A percentile compares a stretch with the other conserved stretches of the same genome.
Evolutionary conservation across 2,797 vertebrate genomes (phyloP).

Genomic region (Brotula barbata): DNA sequence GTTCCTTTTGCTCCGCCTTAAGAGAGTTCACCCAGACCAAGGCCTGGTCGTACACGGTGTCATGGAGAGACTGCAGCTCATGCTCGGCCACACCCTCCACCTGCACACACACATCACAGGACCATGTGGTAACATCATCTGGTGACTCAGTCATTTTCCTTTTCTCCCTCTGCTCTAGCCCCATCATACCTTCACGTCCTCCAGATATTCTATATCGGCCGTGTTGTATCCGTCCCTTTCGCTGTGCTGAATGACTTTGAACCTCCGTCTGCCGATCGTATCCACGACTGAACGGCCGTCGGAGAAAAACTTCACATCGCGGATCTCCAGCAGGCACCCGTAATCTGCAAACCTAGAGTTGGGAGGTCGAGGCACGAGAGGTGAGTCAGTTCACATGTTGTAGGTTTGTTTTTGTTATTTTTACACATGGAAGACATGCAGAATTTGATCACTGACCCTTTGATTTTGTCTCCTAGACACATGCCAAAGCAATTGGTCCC

Average conservation of each 20-base stretch:
- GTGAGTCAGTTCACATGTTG: background rate
- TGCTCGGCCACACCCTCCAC: constrained; percentile 84
- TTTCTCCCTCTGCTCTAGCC: background rate
- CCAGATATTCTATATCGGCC: constrained; percentile 90
- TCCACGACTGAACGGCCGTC: constrained; percentile 91
- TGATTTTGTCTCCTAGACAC: constrained; percentile 88
- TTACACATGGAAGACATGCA: background rate
- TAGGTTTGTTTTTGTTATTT: no score
- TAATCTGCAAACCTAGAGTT: constrained; percentile 82
- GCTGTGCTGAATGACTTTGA: constrained; percentile 86
- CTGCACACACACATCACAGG: constrained; percentile 71
- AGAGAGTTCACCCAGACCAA: constrained; percentile 90
- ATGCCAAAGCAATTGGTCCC: constrained; percentile 93
- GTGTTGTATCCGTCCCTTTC: constrained; percentile 92
- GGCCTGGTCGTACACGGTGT: constrained; percentile 88
- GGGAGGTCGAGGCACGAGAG: background rate
- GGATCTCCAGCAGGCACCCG: constrained; percentile 90
- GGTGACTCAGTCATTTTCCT: background rate
- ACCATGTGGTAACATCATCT: background rate
- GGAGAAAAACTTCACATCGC: constrained; percentile 88
- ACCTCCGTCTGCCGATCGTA: constrained; percentile 85
- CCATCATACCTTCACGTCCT: constrained; percentile 85
- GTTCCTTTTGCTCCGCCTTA: constrained; percentile 86
- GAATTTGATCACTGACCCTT: constrained; percentile 72
- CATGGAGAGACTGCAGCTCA: constrained; percentile 86